Evolutionary conservation across 1,140 invertebrate genomes (phyloP).

Genomic region (Battus philenor): DNA sequence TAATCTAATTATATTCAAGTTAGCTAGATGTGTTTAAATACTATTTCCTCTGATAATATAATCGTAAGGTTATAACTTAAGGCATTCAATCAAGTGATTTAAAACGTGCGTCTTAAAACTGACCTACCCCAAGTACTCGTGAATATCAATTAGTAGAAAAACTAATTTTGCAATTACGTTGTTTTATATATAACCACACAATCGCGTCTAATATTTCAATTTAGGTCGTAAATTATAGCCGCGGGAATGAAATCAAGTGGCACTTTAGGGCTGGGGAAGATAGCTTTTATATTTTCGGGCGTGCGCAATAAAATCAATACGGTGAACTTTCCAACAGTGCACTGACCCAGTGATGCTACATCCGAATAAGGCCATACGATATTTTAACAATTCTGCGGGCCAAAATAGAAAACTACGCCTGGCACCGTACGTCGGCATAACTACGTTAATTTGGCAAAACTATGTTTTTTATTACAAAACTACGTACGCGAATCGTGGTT

Average conservation of each 20-base stretch:
- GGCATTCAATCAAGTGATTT: too few relatives aligned
- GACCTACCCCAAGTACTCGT: too few relatives aligned
- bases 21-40: too few relatives aligned
- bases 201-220: neutral
- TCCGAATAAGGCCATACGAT: slow-evolving; percentile 55
- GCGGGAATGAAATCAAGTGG: slow-evolving; percentile 8
- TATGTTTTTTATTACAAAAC: slow-evolving; percentile 3
- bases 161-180: slow-evolving; percentile 1
- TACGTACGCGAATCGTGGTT: slow-evolving; percentile 15
- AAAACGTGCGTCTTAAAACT: too few relatives aligned
- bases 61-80: too few relatives aligned
- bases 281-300: slow-evolving; percentile 71
- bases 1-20: too few relatives aligned
- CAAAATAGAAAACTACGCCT: slow-evolving; percentile 29
- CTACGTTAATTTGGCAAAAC: slow-evolving; percentile 17
- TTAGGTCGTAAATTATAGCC: neutral
- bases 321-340: slow-evolving; percentile 69
- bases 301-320: slow-evolving; percentile 74
- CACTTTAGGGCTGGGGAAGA: slow-evolving; percentile 35
- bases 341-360: slow-evolving; percentile 59
- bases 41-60: too few relatives aligned
- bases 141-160: too few relatives aligned
- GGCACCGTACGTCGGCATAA: slow-evolving; percentile 23
- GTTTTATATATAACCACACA: too few relatives aligned
- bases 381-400: slow-evolving; percentile 48